Conservation (phyloP, 2,888 invertebrate genomes). For the Scaptodrosophila latifasciaeformis region DNA sequence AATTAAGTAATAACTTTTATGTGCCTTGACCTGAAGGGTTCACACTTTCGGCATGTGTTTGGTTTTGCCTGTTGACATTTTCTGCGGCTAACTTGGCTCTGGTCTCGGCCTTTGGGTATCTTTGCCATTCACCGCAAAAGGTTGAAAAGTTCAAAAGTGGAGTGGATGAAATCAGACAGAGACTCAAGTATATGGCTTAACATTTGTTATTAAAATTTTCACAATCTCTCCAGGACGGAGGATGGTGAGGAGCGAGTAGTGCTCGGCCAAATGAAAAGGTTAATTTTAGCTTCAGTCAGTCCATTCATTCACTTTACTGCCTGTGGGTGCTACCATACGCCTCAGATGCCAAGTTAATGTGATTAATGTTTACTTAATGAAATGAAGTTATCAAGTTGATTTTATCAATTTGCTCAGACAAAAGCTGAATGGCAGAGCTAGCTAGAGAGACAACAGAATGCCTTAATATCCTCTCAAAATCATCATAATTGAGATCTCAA, state of each 20-base stretch:
- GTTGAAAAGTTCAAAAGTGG: constrained; percentile 37
- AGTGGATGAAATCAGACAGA: constrained; percentile 18
- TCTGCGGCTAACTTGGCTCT: constrained; percentile 36
- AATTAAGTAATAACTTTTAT: constrained; percentile 70
- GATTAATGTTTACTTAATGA: constrained; percentile 69
- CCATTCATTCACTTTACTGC: constrained; percentile 14
- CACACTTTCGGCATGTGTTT: constrained; percentile 33
- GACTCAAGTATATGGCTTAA: too few species aligned
- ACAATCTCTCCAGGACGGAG: constrained; percentile 18
- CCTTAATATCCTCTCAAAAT: too few species aligned
- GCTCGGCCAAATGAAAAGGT: constrained; percentile 31
- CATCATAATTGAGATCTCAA: too few species aligned
- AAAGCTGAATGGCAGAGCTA: constrained; percentile 12
- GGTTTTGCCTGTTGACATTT: constrained; percentile 60
- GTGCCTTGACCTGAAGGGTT: constrained; percentile 52
- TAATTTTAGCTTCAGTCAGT: constrained; percentile 58
- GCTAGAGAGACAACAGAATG: too few species aligned
- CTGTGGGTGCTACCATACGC: constrained; percentile 3
- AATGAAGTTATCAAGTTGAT: constrained; percentile 69
- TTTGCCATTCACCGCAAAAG: constrained; percentile 60
- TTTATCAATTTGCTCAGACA: constrained; percentile 60
- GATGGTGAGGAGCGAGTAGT: background rate
- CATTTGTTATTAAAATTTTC: constrained; percentile 54
- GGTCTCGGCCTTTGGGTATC: constrained; percentile 1
- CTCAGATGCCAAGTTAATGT: constrained; percentile 51